Base-by-base conservation (phyloP, 1,140 invertebrate genomes). In the Stegodyphus mimosarum region DNA sequence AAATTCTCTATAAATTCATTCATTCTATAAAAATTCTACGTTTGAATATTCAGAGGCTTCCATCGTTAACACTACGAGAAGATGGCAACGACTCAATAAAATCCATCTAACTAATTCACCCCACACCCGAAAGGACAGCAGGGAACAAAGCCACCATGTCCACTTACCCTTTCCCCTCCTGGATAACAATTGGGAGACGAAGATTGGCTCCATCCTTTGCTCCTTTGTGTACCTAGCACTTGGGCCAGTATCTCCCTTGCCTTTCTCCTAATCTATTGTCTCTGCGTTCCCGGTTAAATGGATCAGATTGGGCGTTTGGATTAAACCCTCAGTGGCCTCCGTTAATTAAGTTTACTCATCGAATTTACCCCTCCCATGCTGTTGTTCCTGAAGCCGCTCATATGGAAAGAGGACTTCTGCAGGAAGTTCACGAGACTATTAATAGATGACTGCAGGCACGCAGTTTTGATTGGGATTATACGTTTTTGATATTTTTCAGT, bases 291-390 rank as follows among this genome's bases (percentile, higher is more conserved):
- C 55, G 55, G 55, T 60, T 60, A 60, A 60, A 60, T 60, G 55
- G 55, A 60, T 60, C 55, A 60, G 55, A 77, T 77, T 64, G 74
- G 74, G 55, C 18, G 9, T 53, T 53, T 9, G 74, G 74, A 77
- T 77, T 77, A 77, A 77, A 66, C 17, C 74, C 55, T 77, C 17
- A 33, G 74, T 77, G 55, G 60, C n/a, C 74, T 60, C 10, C 60
- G 74, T 77, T 77, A 77, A 77, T 77, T 77, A 77, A 77, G 74
- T 77, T 77, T 77, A 60, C 48, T 77, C 74, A 66, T 15, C 55
- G 55, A 15, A 60, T 60, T 15, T 74, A 72, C 52, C 70, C 49
- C 52, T 51, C 49, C 7, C 70, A 52, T 50, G 49, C 15, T 72
- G 49, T 72, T 72, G 49, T 72, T 72, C 10, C 6, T 67, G 70